Evolutionary conservation across 2,888 invertebrate species (phyloP).

Genomic region (Melipona beecheii): DNA sequence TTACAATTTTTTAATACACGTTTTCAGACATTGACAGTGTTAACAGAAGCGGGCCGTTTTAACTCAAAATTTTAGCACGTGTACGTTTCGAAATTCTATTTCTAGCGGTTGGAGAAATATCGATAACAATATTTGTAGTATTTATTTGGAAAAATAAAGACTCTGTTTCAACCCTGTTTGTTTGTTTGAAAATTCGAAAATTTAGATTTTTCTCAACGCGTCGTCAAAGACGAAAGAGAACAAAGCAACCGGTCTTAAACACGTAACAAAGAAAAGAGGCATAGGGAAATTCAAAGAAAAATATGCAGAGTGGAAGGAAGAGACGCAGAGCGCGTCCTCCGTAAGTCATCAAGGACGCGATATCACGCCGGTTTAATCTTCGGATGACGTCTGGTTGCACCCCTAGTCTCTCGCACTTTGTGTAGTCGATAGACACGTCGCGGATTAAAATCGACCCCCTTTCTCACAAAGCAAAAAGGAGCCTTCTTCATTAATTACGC

Average conservation of each 20-base stretch:
- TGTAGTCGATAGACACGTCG: constrained; percentile 26
- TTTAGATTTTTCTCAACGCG: neutral
- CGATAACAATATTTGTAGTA: no score
- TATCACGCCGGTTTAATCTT: constrained; percentile 50
- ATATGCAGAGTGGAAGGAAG: neutral
- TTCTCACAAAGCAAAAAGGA: neutral
- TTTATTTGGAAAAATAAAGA: no score
- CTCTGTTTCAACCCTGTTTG: neutral
- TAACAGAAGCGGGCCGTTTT: no score
- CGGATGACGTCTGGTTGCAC: constrained; percentile 32
- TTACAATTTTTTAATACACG: neutral
- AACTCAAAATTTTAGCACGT: no score
- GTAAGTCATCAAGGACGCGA: constrained; percentile 20
- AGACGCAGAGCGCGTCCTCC: neutral
- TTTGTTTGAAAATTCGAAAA: neutral
- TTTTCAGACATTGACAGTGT: neutral
- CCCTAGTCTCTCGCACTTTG: constrained; percentile 6
- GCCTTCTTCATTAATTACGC: constrained; percentile 44
- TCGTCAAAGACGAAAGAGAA: neutral
- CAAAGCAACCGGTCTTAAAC: neutral
- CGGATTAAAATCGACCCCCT: constrained; percentile 31
- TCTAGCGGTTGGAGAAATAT: neutral
- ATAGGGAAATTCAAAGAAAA: neutral
- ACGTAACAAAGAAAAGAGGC: no score
- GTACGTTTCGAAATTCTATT: no score